Conservation (phyloP, 2,113 vertebrate genomes). For the Catharus bicknelli region DNA sequence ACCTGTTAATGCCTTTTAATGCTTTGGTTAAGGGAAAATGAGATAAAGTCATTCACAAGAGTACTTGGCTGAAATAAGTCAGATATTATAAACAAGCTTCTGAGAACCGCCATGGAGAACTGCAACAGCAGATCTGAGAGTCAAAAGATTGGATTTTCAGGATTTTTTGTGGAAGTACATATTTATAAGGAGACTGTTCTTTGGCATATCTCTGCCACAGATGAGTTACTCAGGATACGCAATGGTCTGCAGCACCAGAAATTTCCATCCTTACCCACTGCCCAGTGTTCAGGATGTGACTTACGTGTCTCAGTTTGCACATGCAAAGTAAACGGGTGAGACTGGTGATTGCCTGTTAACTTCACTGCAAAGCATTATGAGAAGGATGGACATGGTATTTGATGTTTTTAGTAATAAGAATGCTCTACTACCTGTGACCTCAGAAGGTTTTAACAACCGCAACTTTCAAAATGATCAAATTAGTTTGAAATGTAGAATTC, state of each 20-base stretch:
- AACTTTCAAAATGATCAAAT: not conserved
- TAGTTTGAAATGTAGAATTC: not conserved
- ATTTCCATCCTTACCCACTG: not conserved
- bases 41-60: not conserved
- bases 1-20: not conserved
- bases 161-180: not conserved
- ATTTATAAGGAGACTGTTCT: not conserved
- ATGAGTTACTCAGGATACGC: not conserved
- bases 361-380: not conserved
- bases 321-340: not conserved
- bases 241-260: not conserved
- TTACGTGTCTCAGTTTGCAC: rapidly evolving
- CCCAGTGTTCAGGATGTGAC: not conserved
- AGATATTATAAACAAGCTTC: not conserved
- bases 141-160: not conserved
- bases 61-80: not conserved
- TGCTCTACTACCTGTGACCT: not conserved
- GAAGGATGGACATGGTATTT: not conserved
- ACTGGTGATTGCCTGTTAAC: not conserved
- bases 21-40: not conserved
- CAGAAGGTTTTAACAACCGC: not conserved
- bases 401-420: not conserved
- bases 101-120: not conserved
- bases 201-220: not conserved
- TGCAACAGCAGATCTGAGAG: not conserved